Percentiles rank a stretch among this genome's conserved stretches.
phyloP scores from a whole-genome alignment of 2,113 vertebrate species.

The Crotalus helleri region DNA sequence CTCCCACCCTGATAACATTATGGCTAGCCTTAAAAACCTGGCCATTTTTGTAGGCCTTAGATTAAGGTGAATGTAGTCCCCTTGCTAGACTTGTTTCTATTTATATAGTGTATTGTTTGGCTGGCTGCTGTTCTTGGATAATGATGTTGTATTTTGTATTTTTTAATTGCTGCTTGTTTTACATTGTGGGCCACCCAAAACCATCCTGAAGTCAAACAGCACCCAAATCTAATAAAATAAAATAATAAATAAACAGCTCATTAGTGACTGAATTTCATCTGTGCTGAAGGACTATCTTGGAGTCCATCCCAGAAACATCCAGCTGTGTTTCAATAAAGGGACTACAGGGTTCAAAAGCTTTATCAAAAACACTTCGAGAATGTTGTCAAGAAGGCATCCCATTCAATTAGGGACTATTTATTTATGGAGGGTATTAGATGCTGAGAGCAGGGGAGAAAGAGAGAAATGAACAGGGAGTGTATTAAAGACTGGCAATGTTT shows the following conservation, averaged over 20 bases:
- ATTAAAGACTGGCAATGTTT: slow-evolving; percentile 12
- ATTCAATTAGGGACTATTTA: slow-evolving; percentile 25
- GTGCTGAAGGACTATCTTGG: slow-evolving; percentile 58
- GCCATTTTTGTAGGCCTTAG: not conserved
- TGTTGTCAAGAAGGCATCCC: slow-evolving; percentile 35
- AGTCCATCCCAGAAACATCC: slow-evolving; percentile 57
- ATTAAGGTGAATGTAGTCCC: not conserved
- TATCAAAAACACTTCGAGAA: slow-evolving; percentile 40
- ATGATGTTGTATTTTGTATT: not conserved
- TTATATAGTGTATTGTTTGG: not conserved
- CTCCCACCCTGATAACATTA: not conserved
- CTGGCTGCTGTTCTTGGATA: not conserved
- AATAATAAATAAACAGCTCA: slow-evolving; percentile 6
- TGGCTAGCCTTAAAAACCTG: not conserved
- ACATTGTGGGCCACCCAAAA: not conserved
- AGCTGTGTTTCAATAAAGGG: slow-evolving; percentile 59
- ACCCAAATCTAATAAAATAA: not conserved
- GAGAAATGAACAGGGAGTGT: not conserved
- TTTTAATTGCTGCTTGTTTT: not conserved
- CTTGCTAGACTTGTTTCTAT: not conserved
- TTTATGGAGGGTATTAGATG: slow-evolving; percentile 28
- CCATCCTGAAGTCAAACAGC: not conserved
- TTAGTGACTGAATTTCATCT: slow-evolving; percentile 53
- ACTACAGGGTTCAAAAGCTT: not conserved
- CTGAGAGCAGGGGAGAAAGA: too few relatives aligned